phyloP scores from a whole-genome alignment of 2,797 vertebrate genomes.

The Pygocentrus nattereri region DNA sequence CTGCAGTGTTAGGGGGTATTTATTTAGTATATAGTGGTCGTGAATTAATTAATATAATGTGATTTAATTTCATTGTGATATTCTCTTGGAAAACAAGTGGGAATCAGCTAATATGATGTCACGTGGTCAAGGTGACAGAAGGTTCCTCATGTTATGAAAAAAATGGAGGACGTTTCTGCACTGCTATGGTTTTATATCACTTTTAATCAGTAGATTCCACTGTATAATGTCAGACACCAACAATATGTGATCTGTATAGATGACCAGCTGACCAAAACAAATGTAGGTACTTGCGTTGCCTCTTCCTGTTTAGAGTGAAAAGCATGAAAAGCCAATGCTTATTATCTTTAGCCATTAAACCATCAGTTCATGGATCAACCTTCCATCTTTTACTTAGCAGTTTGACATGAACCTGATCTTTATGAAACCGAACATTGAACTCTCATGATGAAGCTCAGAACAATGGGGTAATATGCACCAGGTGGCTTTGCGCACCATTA shows the following conservation, averaged over 20 bases:
- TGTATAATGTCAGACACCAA: background rate
- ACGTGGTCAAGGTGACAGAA: slow-evolving; percentile 29
- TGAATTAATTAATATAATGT: background rate
- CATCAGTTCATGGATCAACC: no score
- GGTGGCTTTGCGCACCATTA: background rate
- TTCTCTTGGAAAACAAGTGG: slow-evolving; percentile 15
- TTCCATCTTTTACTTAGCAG: background rate
- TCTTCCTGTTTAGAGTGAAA: background rate
- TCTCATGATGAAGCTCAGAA: background rate
- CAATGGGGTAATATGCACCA: background rate
- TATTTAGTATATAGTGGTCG: background rate
- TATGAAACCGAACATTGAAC: background rate
- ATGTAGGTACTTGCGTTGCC: background rate
- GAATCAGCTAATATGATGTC: slow-evolving; percentile 13
- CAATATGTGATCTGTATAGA: background rate
- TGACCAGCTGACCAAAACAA: background rate
- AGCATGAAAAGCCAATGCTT: background rate
- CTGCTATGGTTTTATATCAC: background rate
- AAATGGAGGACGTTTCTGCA: background rate
- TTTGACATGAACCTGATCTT: background rate
- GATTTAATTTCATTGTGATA: background rate
- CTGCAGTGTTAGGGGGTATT: background rate
- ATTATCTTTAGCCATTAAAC: background rate
- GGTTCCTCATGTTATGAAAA: background rate
- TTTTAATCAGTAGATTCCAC: background rate